Evolutionary conservation across 2,888 invertebrate genomes (phyloP).

Genomic region (Gari tellinella): DNA sequence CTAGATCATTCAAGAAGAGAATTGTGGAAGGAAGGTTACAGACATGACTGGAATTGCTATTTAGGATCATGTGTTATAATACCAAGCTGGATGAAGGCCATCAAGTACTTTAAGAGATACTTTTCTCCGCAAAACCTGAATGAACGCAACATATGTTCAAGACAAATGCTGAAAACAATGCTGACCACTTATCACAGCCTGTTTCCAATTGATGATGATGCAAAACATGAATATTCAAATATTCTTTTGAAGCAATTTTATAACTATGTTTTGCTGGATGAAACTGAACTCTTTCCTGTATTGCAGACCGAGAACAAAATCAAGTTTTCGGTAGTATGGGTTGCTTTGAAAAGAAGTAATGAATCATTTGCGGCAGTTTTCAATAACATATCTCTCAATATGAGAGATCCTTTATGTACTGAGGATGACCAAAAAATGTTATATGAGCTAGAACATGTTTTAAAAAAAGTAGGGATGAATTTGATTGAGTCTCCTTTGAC

Average conservation of each 20-base stretch:
- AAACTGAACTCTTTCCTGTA: constrained; percentile 5
- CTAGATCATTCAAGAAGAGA: constrained; percentile 66
- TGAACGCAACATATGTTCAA: no score
- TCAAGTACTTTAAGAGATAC: constrained; percentile 1
- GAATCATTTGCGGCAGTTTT: constrained; percentile 5
- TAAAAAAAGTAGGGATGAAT: constrained; percentile 28
- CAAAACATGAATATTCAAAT: constrained; percentile 3
- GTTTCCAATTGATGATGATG: constrained; percentile 10
- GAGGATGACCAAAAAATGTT: not conserved
- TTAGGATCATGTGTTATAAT: constrained; percentile 11
- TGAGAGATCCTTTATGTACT: not conserved
- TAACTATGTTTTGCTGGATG: not conserved
- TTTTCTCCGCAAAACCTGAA: no score
- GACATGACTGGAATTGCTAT: constrained; percentile 29
- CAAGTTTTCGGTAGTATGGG: constrained; percentile 9
- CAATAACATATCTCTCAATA: constrained; percentile 2
- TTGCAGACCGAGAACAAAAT: not conserved
- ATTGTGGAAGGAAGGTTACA: constrained; percentile 45
- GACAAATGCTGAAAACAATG: no score
- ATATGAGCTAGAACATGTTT: not conserved
- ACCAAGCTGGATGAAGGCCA: constrained; percentile 11
- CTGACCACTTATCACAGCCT: constrained; percentile 3
- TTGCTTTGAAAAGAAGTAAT: not conserved
- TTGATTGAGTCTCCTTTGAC: constrained; percentile 9
- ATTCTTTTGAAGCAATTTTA: constrained; percentile 16